Conservation (phyloP, 2,888 invertebrate species). For the Priocnemis perturbator region DNA sequence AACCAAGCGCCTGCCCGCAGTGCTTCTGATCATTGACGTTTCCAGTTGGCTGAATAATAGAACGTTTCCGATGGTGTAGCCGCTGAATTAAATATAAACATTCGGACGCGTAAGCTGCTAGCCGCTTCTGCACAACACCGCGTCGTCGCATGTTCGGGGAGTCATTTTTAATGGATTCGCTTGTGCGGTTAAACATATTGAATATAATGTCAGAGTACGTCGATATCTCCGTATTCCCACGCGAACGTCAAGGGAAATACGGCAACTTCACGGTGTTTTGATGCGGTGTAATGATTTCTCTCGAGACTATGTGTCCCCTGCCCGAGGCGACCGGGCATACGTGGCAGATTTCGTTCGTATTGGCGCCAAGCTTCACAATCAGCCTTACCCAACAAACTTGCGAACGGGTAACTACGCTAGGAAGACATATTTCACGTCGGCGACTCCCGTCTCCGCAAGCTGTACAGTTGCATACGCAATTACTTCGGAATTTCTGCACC, state of each 20-base stretch:
- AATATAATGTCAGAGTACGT: constrained; percentile 28
- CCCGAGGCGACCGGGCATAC: background rate
- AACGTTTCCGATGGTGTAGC: too few relatives aligned
- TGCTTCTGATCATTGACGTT: too few relatives aligned
- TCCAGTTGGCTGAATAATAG: too few relatives aligned
- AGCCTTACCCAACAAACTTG: constrained; percentile 21
- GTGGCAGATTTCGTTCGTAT: constrained; percentile 11
- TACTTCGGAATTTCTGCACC: constrained; percentile 7
- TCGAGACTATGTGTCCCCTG: constrained; percentile 32
- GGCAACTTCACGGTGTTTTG: constrained; percentile 46
- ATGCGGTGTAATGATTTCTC: constrained; percentile 55
- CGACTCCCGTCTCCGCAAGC: background rate
- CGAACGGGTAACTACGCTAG: constrained; percentile 11
- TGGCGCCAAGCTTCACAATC: constrained; percentile 20
- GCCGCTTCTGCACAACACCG: too few relatives aligned
- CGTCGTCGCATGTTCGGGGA: too few relatives aligned
- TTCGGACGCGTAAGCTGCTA: too few relatives aligned
- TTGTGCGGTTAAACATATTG: constrained; percentile 5
- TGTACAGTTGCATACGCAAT: constrained; percentile 20
- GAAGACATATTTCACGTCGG: constrained; percentile 34
- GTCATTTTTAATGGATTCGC: too few relatives aligned
- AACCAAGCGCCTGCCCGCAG: too few relatives aligned
- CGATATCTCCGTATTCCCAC: constrained; percentile 38
- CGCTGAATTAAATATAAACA: too few relatives aligned
- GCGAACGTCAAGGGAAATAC: constrained; percentile 26